Evolutionary conservation across 2,113 vertebrate species (phyloP).

Genomic region (Tyrannus savana): DNA sequence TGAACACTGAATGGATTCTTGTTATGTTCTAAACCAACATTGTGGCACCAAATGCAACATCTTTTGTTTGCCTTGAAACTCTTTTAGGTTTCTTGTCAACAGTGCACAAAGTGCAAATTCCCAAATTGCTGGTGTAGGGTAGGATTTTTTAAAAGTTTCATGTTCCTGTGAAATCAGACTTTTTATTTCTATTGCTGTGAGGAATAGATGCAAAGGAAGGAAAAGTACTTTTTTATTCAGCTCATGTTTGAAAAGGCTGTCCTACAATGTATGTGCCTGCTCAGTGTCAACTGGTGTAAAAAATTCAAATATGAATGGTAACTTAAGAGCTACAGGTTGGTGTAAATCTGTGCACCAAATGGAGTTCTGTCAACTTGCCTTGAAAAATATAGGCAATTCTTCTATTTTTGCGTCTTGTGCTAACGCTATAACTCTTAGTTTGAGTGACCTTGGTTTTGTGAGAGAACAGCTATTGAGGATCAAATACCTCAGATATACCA

Average conservation of each 20-base stretch:
- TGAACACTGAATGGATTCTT: background rate
- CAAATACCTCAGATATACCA: background rate
- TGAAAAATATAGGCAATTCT: background rate
- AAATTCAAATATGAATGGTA: background rate
- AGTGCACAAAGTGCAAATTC: background rate
- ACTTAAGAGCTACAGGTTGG: background rate
- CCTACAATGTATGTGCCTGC: background rate
- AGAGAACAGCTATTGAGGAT: fast-evolving
- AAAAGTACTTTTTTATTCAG: background rate
- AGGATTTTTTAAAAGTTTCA: background rate
- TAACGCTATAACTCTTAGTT: background rate
- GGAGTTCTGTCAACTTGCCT: background rate
- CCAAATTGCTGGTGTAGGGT: background rate
- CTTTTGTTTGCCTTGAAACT: background rate
- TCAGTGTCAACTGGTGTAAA: background rate
- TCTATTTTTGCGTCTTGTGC: background rate
- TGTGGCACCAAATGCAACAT: background rate
- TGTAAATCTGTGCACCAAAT: background rate
- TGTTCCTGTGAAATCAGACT: background rate
- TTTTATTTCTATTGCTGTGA: background rate
- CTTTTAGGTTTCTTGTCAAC: background rate
- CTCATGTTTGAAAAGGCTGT: background rate
- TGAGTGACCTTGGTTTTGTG: background rate
- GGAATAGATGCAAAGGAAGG: background rate
- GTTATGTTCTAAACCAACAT: background rate